Evolutionary conservation across 2,797 vertebrate genomes (phyloP).

Genomic region (Megaceryle alcyon): DNA sequence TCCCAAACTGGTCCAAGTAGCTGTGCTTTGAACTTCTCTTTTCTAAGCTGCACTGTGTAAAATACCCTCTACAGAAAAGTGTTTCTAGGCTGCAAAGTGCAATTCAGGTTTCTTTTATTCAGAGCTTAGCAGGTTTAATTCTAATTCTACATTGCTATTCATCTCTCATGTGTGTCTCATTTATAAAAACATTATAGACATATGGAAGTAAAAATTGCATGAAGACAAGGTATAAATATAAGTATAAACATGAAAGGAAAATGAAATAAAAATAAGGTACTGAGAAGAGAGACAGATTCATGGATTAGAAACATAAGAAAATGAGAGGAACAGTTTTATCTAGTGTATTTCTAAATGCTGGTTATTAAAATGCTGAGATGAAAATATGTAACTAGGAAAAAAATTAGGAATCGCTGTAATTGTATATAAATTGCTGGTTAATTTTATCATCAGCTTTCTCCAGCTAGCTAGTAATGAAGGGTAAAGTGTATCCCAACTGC

Average conservation of each 20-base stretch:
- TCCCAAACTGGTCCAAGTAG: not conserved
- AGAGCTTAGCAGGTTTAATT: not conserved
- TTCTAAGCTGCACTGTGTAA: not conserved
- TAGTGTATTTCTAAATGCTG: not conserved
- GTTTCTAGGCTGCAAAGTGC: not conserved
- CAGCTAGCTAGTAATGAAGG: not conserved
- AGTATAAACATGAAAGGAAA: not conserved
- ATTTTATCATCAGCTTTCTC: not conserved
- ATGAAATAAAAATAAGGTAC: not conserved
- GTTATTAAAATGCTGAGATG: not conserved
- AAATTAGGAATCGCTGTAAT: not conserved
- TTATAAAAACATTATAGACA: not conserved
- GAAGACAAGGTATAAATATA: not conserved
- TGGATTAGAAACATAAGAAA: not conserved
- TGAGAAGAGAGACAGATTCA: not conserved
- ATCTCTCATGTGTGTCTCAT: not conserved
- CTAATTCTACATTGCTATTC: not conserved
- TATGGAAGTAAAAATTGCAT: not conserved
- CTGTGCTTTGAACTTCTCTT: not conserved
- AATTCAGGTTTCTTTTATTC: not conserved
- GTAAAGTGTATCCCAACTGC: not conserved
- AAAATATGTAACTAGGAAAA: not conserved
- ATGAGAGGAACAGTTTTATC: not conserved
- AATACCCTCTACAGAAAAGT: not conserved
- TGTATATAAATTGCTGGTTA: not conserved